phyloP scores from a whole-genome alignment of 1,140 invertebrate species.

The Eumaeus atala region DNA sequence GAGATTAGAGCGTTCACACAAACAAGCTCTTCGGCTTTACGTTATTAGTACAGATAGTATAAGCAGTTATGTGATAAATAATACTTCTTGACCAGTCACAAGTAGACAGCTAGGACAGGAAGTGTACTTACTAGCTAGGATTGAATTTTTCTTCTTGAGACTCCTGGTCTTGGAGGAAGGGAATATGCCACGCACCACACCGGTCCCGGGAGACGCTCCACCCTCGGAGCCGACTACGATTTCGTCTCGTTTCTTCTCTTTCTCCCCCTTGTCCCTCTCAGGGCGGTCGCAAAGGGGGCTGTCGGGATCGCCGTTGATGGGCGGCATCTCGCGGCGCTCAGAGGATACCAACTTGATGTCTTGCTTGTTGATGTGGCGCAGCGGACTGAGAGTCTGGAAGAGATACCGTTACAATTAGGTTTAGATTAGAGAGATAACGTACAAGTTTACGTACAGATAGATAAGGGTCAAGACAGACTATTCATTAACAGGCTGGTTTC shows the following conservation, averaged over 20 bases:
- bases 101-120: no score
- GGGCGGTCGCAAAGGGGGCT: neutral
- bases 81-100: no score
- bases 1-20: no score
- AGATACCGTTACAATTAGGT: no score
- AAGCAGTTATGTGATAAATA: neutral
- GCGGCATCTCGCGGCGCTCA: slow-evolving; percentile 42
- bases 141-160: slow-evolving; percentile 80
- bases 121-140: slow-evolving; percentile 79
- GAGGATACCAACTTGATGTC: slow-evolving; percentile 56
- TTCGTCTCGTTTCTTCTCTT: slow-evolving; percentile 22
- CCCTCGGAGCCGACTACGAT: slow-evolving; percentile 19
- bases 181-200: slow-evolving; percentile 53
- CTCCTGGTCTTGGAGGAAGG: slow-evolving; percentile 60
- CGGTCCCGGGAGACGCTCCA: slow-evolving; percentile 28
- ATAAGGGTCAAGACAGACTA: no score
- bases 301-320: slow-evolving; percentile 44
- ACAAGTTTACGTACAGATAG: no score
- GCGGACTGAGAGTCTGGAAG: slow-evolving; percentile 42
- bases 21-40: no score
- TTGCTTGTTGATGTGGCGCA: slow-evolving; percentile 57
- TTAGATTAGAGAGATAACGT: no score
- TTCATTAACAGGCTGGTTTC: no score
- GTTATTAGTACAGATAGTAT: no score
- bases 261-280: neutral